phyloP scores from a whole-genome alignment of 2,113 vertebrate genomes.

The human region DNA sequence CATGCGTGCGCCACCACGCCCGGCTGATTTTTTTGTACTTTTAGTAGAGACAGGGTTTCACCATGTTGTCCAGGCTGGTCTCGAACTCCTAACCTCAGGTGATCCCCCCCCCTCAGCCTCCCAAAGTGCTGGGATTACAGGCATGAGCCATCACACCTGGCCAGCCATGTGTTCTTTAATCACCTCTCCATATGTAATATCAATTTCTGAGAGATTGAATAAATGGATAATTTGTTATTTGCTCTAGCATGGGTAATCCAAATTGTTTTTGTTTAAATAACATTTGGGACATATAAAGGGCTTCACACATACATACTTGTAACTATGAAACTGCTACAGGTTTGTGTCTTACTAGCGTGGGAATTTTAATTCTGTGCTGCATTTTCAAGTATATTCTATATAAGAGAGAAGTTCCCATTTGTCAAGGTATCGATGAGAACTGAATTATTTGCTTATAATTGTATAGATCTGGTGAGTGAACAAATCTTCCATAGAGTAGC shows the following conservation, averaged over 20 bases:
- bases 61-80: no score
- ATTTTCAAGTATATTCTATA: neutral
- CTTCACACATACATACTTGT: neutral
- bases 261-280: neutral
- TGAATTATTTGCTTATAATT: neutral
- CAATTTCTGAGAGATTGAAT: neutral
- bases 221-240: neutral
- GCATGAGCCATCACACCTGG: no score
- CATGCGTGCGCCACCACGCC: rapidly evolving
- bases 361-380: neutral
- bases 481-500: neutral
- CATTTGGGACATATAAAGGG: neutral
- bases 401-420: neutral
- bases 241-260: neutral
- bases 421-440: neutral
- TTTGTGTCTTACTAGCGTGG: neutral
- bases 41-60: no score
- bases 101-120: rapidly evolving
- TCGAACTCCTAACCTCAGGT: no score
- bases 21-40: no score
- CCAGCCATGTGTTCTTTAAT: neutral
- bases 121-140: no score
- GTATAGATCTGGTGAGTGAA: neutral
- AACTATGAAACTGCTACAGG: neutral
- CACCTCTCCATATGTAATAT: neutral